Evolutionary conservation across 2,888 invertebrate species (phyloP), one percentile per base, ranked within the genome.

Genomic region (Eupsilia transversa): DNA sequence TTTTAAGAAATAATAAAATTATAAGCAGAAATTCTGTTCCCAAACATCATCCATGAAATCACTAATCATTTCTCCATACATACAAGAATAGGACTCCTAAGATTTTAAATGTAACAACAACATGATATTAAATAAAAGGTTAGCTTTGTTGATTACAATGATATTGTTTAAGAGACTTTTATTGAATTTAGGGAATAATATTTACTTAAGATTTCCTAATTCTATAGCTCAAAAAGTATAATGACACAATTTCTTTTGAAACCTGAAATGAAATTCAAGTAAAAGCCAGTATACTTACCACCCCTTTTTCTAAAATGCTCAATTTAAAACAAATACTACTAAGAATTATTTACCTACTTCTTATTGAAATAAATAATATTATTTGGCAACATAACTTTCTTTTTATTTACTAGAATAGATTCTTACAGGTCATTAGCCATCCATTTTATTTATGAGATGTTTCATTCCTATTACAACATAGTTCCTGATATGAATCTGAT

Each of bases 361-460:
- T 17, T 43, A 59, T 59, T 46, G 20, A 30, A 23, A n/a, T 35
- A 54, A 38, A 75, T 33, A 23, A 38, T 46, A 27, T 54, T 46
- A 76, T 17, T 65, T 76, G 54, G 54, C 54, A 61, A 41, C 33
- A 33, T 68, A 46, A 56, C 20, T 68, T 38, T 41, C 23, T 33
- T 49, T 61, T 38, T 54, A 76, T 68, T 68, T 60, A 46, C 68
- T 46, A 61, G 27, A 76, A 77, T 49, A 76, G 23, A 61, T 33
- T 56, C 23, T 56, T 49, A 56, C 38, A 77, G 61, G 54, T 49
- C 61, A 77, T 56, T 77, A 14, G 52, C 69, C n/a, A n/a, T 61
- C 46, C 30, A 33, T 33, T 56, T 49, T 17, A 49, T 46, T 7
- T 27, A 41, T 33, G 7, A n/a, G 20, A 63, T 56, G 46, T 49